phyloP scores from a whole-genome alignment of 2,797 vertebrate species.

The Limnodromus scolopaceus region DNA sequence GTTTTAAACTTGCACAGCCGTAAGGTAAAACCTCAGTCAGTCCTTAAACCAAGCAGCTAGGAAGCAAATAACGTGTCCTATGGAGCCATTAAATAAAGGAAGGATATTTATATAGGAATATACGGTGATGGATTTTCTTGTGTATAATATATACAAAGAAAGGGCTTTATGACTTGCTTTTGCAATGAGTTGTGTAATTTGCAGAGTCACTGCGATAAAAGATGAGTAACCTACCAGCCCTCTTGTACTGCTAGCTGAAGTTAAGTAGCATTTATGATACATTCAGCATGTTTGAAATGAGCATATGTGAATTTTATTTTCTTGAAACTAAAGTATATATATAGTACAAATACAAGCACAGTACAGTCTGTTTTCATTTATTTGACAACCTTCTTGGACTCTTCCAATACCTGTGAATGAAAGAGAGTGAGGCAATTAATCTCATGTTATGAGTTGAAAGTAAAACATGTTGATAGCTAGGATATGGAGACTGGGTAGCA shows the following conservation, averaged over 20 bases:
- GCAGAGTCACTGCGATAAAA: background rate
- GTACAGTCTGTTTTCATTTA: background rate
- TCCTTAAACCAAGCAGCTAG: background rate
- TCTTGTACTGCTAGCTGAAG: background rate
- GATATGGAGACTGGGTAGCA: background rate
- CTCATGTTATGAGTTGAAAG: background rate
- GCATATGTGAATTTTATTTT: background rate
- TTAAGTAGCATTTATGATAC: background rate
- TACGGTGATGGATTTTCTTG: background rate
- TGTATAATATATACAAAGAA: background rate
- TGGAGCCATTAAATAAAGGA: background rate
- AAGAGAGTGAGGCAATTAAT: background rate
- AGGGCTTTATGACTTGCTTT: background rate
- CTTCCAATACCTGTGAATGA: background rate
- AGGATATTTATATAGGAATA: background rate
- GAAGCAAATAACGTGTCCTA: background rate
- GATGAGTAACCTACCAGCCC: background rate
- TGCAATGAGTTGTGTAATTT: background rate
- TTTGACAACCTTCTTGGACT: background rate
- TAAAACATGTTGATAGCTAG: background rate
- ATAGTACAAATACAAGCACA: background rate
- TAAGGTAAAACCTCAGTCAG: background rate
- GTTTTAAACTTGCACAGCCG: background rate
- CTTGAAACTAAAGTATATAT: background rate
- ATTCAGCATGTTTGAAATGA: background rate